These are phyloP conservation scores for Cheilosia pagana DNA, from an alignment of 2,888 invertebrate genomes.

Conservation along the genomic window DNA sequence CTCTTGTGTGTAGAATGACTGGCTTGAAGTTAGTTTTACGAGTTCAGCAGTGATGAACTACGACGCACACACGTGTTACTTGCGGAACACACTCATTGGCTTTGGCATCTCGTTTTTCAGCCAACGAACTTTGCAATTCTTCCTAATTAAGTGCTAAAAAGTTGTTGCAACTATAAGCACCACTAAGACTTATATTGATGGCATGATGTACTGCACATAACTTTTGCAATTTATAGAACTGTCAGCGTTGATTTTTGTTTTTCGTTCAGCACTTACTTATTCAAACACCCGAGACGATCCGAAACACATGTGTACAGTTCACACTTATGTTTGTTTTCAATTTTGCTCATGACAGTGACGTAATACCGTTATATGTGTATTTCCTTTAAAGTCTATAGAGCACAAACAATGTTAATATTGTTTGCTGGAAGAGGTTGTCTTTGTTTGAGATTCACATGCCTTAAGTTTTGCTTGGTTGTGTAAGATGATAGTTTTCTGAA, in stretches of 20 bases:
- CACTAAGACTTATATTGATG: not conserved
- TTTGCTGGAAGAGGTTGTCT: not conserved
- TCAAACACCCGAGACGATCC: constrained; percentile 17
- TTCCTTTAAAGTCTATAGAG: not conserved
- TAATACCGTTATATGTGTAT: not conserved
- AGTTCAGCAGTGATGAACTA: constrained; percentile 23
- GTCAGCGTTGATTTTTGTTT: not conserved
- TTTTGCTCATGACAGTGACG: constrained; percentile 1
- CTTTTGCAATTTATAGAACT: not conserved
- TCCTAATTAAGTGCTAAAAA: constrained; percentile 32
- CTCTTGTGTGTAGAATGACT: constrained; percentile 11
- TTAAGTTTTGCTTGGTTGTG: not conserved
- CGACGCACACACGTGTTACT: constrained; percentile 25
- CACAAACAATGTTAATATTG: constrained; percentile 3
- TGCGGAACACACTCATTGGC: constrained; percentile 22
- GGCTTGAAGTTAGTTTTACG: constrained; percentile 11
- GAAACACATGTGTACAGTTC: not conserved
- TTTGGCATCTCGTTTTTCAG: constrained; percentile 27
- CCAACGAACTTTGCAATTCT: constrained; percentile 31
- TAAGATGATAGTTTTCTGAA: not conserved
- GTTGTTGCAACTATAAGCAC: not conserved
- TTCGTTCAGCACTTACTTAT: not conserved
- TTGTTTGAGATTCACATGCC: constrained; percentile 10
- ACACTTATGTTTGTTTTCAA: constrained; percentile 8
- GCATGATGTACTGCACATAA: not conserved